Evolutionary conservation across 2,113 vertebrate genomes (phyloP).

Genomic region (Stigmatopora nigra): DNA sequence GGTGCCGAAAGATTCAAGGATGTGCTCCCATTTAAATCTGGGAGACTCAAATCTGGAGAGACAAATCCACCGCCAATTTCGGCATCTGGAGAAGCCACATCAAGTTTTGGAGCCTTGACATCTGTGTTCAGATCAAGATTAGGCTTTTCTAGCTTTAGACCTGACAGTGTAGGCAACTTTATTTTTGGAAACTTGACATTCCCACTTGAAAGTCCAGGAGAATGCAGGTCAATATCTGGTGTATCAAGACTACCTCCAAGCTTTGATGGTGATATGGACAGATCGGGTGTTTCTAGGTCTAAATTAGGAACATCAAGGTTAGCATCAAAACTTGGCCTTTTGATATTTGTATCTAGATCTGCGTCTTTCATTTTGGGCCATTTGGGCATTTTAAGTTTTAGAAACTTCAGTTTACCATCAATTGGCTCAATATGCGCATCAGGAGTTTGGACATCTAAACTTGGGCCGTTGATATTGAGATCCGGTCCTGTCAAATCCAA

Average conservation of each 20-base stretch:
- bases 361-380: constrained; percentile 34
- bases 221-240: constrained; percentile 15
- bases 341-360: constrained; percentile 33
- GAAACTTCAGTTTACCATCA: constrained; percentile 37
- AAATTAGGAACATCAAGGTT: constrained; percentile 32
- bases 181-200: constrained; percentile 41
- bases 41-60: constrained; percentile 17
- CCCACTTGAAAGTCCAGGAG: constrained; percentile 34
- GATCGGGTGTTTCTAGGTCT: constrained; percentile 16
- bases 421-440: constrained; percentile 9
- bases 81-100: constrained; percentile 17
- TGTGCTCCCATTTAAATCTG: constrained; percentile 19
- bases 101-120: constrained; percentile 30
- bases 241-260: constrained; percentile 2
- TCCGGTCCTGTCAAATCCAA: constrained; percentile 37
- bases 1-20: constrained; percentile 21
- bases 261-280: constrained; percentile 5
- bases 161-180: constrained; percentile 50
- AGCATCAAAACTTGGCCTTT: constrained; percentile 23
- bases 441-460: constrained; percentile 17
- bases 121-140: constrained; percentile 33
- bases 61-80: constrained; percentile 21
- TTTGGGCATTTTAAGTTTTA: constrained; percentile 42
- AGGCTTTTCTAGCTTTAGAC: constrained; percentile 38
- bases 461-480: constrained; percentile 30